Conservation (phyloP, 2,797 vertebrate genomes). For the Rhadinocentrus ornatus region DNA sequence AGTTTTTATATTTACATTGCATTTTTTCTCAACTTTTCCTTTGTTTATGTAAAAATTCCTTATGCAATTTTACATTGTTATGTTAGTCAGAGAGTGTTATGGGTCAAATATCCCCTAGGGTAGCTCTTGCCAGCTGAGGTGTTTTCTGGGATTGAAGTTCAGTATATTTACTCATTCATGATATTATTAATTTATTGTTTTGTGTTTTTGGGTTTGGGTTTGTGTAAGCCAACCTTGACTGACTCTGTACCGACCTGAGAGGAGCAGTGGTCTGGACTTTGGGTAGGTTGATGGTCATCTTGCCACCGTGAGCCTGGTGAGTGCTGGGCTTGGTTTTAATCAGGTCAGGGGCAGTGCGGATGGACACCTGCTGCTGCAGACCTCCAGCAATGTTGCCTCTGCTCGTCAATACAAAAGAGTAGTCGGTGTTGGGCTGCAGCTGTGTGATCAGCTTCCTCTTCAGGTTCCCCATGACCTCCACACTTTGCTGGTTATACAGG, state of each 20-base stretch:
- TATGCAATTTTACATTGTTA: background rate
- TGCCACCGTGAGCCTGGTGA: slow-evolving; percentile 87
- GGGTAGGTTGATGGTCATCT: slow-evolving; percentile 90
- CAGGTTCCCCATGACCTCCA: slow-evolving; percentile 93
- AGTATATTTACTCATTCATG: background rate
- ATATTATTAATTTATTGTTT: background rate
- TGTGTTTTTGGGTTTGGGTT: background rate
- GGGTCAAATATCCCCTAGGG: background rate
- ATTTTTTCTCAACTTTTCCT: background rate
- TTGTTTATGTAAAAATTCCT: background rate
- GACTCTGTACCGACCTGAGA: slow-evolving; percentile 84
- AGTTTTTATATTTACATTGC: background rate
- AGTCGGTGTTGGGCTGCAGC: slow-evolving; percentile 95
- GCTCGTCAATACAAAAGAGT: slow-evolving; percentile 96
- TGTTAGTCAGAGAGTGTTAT: no score
- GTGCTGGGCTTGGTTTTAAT: slow-evolving; percentile 90
- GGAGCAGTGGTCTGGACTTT: slow-evolving; percentile 86
- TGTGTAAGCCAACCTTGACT: background rate
- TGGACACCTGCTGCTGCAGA: slow-evolving; percentile 97
- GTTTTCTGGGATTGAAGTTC: background rate
- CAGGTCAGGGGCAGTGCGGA: slow-evolving; percentile 95
- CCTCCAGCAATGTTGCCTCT: slow-evolving; percentile 95
- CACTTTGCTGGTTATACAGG: slow-evolving; percentile 94
- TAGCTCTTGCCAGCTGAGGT: background rate
- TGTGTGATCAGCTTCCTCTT: slow-evolving; percentile 95